Base-by-base conservation (phyloP, 2,113 vertebrate species). In the Callipepla californica region DNA sequence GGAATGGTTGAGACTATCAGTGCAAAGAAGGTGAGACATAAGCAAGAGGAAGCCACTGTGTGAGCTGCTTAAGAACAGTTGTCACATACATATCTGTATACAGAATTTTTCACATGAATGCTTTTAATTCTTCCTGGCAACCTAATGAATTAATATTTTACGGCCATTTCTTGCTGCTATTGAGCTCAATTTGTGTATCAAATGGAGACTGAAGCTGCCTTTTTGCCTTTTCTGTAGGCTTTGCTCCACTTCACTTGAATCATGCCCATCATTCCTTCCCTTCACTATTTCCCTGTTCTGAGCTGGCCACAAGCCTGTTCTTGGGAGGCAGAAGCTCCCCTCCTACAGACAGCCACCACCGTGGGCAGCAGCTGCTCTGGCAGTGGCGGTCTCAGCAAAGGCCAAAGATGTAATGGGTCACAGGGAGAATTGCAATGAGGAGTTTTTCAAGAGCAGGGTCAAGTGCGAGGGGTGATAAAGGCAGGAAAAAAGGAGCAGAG, bases 141-240 rank as follows among this genome's bases (percentile, higher is more conserved):
- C 83, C 83, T 93, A 96, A 92, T 72, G n/a, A 84, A 85, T 96
- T 95, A 92, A 90, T 95, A 93, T 96, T 95, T 95, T 95, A 73
- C 72, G 90, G 85, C 92, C 85, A 66, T 93, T 89, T 95, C 69
- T 94, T 97, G 96, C 96, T 96, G 96, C 94, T 93, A 86, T 81
- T 38, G 76, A 94, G 69, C 80, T 96, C 87, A 85, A 22, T 93
- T 81, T 84, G 44, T 88, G 40, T 82, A 95, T 96, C 89, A 89
- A 79, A 96, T 91, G 85, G 90, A 95, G 83, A 86, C 75, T 94
- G 93, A 95, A 93, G 89, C 85, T 93, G 81, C 91, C 80, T 88
- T 85, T 85, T 79, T 93, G 65, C 65, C 69, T 90, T 89, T 77
- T 80, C 77, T 77, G 69, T 94, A 94, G 80, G 85, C 51, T 89